Evolutionary conservation across 2,888 invertebrate genomes (phyloP).

Genomic region (Cantharis rustica): DNA sequence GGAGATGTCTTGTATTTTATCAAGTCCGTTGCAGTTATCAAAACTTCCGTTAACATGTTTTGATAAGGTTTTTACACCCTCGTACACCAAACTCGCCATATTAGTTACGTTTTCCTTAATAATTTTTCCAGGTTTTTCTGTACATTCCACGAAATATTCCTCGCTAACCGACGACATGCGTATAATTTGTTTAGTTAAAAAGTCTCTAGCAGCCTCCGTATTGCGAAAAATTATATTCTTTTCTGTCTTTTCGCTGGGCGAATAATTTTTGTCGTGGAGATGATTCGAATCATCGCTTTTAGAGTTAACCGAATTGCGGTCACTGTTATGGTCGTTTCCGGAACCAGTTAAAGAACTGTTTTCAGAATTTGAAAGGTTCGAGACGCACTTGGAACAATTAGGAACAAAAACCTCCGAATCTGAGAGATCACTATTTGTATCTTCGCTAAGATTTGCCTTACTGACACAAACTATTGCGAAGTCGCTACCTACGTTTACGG

Average conservation of each 20-base stretch:
- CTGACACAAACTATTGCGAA: conserved; percentile 77
- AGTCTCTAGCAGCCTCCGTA: conserved; percentile 77
- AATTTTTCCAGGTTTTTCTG: conserved; percentile 69
- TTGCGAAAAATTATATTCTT: conserved; percentile 75
- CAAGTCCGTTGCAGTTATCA: conserved; percentile 64
- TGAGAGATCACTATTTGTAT: conserved; percentile 65
- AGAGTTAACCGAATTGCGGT: conserved; percentile 46
- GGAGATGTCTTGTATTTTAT: conserved; percentile 41
- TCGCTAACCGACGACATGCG: conserved; percentile 75
- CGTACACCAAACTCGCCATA: conserved; percentile 74
- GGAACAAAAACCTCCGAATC: conserved; percentile 69
- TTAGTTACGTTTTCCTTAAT: conserved; percentile 76
- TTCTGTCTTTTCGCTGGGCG: conserved; percentile 40
- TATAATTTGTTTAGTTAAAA: conserved; percentile 73
- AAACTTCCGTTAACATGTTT: conserved; percentile 76
- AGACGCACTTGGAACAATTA: conserved; percentile 68
- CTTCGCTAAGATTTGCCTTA: conserved; percentile 56
- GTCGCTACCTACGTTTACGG: conserved; percentile 75
- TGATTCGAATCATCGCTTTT: conserved; percentile 43
- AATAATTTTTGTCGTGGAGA: background rate
- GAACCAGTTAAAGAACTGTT: conserved; percentile 67
- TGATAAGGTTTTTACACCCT: conserved; percentile 75
- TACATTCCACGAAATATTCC: conserved; percentile 68
- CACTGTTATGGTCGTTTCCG: conserved; percentile 55
- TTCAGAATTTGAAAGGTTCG: conserved; percentile 65